phyloP scores from a whole-genome alignment of 2,888 invertebrate species.

The Phalera bucephala region DNA sequence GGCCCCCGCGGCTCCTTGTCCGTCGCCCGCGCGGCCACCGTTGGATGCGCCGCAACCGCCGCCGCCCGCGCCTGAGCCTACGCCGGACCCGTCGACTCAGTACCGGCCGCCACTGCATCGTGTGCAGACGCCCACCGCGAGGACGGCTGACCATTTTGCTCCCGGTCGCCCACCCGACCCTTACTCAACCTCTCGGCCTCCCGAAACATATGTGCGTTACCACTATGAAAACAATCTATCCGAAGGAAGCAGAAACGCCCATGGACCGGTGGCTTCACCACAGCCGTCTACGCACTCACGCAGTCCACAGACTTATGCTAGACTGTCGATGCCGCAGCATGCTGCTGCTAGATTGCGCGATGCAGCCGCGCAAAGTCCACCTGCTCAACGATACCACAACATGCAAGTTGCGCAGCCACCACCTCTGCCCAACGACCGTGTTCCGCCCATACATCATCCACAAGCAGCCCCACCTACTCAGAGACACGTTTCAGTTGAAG shows the following conservation, averaged over 20 bases:
- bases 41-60: constrained; percentile 51
- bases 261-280: constrained; percentile 57
- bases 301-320: constrained; percentile 68
- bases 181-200: constrained; percentile 64
- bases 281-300: constrained; percentile 63
- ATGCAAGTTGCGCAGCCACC: constrained; percentile 59
- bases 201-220: constrained; percentile 63
- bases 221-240: constrained; percentile 58
- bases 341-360: constrained; percentile 61
- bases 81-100: constrained; percentile 47
- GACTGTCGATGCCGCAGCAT: constrained; percentile 66
- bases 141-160: constrained; percentile 63
- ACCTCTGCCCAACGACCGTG: constrained; percentile 72
- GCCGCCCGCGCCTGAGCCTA: constrained; percentile 47
- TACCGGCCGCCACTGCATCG: constrained; percentile 57
- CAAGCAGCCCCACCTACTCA: constrained; percentile 52
- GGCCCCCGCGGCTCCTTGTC: constrained; percentile 56
- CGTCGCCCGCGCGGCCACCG: constrained; percentile 66
- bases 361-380: constrained; percentile 55
- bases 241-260: constrained; percentile 56
- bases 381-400: constrained; percentile 55
- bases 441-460: constrained; percentile 76
- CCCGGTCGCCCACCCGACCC: constrained; percentile 68
- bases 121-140: constrained; percentile 60
- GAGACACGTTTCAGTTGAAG: constrained; percentile 49